Percentiles rank a stretch among this genome's conserved stretches.
These are phyloP conservation scores for Morbakka virulenta DNA, from an alignment of 30 jellyfish, hydroid and myxozoan genomes.

Conservation along the genomic window DNA sequence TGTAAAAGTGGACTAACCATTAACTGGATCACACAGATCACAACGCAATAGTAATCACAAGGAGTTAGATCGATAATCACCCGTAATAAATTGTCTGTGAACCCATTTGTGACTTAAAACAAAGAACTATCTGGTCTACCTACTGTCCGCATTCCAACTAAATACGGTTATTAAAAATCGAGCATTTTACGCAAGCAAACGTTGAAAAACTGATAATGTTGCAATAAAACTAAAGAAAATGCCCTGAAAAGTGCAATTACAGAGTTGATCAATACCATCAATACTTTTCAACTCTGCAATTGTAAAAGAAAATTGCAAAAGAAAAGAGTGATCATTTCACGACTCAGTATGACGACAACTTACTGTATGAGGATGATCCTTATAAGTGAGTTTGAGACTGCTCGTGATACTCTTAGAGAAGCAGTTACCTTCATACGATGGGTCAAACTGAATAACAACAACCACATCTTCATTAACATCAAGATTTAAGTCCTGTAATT, in stretches of 20 bases:
- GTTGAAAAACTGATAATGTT: background rate
- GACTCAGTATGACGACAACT: no score
- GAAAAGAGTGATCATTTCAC: no score
- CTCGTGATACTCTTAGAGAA: conserved; percentile 55
- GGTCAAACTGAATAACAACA: conserved; percentile 88
- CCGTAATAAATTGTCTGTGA: no score
- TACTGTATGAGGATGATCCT: conserved; percentile 90
- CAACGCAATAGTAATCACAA: no score
- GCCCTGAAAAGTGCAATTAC: no score
- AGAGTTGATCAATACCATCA: no score
- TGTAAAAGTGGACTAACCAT: no score
- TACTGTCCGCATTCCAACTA: background rate
- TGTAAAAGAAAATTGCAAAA: no score
- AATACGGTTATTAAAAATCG: background rate
- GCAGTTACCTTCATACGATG: conserved; percentile 62
- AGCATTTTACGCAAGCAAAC: background rate
- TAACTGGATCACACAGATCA: no score
- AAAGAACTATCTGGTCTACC: no score
- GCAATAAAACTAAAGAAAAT: background rate
- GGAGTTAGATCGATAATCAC: no score
- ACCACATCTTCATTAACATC: conserved; percentile 60
- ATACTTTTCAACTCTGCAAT: no score
- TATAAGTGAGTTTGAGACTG: conserved; percentile 46
- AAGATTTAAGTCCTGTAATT: conserved; percentile 49
- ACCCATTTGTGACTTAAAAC: background rate